Evolutionary conservation across 2,797 vertebrate genomes (phyloP).

Genomic region (Sebastes goodei): DNA sequence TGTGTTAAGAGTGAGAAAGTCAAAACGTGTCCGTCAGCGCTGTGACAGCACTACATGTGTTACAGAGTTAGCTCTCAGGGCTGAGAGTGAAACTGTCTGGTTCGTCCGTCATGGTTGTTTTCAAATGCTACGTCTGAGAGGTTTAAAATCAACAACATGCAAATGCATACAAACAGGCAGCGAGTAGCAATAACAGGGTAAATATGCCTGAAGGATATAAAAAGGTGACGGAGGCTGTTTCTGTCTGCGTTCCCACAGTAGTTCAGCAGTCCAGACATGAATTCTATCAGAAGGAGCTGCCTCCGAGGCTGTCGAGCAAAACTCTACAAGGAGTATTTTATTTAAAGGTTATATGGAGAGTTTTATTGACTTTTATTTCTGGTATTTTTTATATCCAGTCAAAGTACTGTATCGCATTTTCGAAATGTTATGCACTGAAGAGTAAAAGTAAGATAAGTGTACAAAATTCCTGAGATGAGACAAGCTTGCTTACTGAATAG

Average conservation of each 20-base stretch:
- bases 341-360: slow-evolving; percentile 4
- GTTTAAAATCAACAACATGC: slow-evolving; percentile 37
- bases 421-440: not conserved
- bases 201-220: slow-evolving; percentile 29
- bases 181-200: slow-evolving; percentile 25
- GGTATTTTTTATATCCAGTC: slow-evolving; percentile 8
- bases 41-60: slow-evolving; percentile 28
- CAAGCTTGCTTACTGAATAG: not conserved
- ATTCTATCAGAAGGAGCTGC: slow-evolving; percentile 13
- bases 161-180: slow-evolving; percentile 41
- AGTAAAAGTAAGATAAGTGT: too few species aligned
- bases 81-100: slow-evolving; percentile 35
- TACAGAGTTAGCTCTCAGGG: slow-evolving; percentile 12
- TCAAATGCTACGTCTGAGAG: slow-evolving; percentile 32
- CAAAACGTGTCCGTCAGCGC: slow-evolving; percentile 17
- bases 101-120: slow-evolving; percentile 49
- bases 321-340: not conserved
- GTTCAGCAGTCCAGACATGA: slow-evolving; percentile 11
- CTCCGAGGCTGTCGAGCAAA: not conserved
- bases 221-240: slow-evolving; percentile 15
- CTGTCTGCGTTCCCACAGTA: slow-evolving; percentile 36
- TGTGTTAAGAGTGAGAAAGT: slow-evolving; percentile 13
- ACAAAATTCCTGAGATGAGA: not conserved
- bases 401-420: not conserved
- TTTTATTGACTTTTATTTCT: not conserved